These are phyloP conservation scores for Tinea semifulvella DNA, from an alignment of 2,888 invertebrate genomes.

Conservation along the genomic window DNA sequence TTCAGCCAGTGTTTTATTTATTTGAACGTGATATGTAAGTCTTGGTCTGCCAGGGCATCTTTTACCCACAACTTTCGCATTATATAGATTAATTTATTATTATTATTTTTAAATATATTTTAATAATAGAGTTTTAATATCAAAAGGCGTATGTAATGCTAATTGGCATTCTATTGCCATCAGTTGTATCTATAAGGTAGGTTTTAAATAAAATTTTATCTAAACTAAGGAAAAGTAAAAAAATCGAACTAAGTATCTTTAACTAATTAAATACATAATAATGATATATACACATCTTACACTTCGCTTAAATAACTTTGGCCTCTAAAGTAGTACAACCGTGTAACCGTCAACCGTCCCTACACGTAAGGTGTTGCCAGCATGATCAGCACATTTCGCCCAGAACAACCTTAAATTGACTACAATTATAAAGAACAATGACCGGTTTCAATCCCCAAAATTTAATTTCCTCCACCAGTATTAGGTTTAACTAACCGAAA, in stretches of 20 bases:
- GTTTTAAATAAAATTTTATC: neutral
- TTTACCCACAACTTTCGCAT: too few species aligned
- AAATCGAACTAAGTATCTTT: too few species aligned
- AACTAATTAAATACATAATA: constrained; percentile 16
- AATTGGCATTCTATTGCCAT: too few species aligned
- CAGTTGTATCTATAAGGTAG: too few species aligned
- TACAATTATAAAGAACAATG: constrained; percentile 65
- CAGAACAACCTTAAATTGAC: constrained; percentile 62
- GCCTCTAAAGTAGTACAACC: constrained; percentile 16
- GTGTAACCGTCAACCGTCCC: constrained; percentile 25
- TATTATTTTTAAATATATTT: too few species aligned
- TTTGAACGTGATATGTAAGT: too few species aligned
- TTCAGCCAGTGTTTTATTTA: too few species aligned
- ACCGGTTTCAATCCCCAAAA: constrained; percentile 63
- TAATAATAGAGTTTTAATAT: too few species aligned
- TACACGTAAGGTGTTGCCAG: constrained; percentile 25
- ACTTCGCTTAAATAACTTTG: neutral
- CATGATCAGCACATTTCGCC: constrained; percentile 59
- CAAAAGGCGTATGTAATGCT: too few species aligned
- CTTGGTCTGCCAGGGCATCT: too few species aligned
- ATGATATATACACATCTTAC: constrained; percentile 6
- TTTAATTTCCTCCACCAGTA: constrained; percentile 54
- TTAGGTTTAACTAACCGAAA: constrained; percentile 51
- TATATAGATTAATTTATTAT: too few species aligned
- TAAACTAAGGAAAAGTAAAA: too few species aligned